Conservation (phyloP, 2,113 vertebrate species). For the Talpa occidentalis region DNA sequence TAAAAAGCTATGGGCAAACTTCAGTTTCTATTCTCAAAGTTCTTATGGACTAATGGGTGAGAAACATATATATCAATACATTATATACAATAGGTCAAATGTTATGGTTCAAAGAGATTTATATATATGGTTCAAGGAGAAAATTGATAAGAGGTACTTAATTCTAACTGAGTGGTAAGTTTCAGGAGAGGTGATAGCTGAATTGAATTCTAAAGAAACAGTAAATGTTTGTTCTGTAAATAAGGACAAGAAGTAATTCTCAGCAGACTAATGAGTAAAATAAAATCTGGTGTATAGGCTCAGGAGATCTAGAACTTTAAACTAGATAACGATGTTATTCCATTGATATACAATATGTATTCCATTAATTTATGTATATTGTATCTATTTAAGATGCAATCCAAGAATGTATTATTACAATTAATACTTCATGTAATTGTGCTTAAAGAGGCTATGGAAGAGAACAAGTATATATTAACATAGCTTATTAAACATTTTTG, state of each 20-base stretch:
- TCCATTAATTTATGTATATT: no score
- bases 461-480: no score
- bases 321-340: neutral
- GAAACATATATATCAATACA: neutral
- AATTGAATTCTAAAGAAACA: conserved; percentile 22
- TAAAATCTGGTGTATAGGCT: neutral
- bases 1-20: neutral
- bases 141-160: neutral
- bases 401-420: no score
- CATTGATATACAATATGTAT: no score
- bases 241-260: neutral
- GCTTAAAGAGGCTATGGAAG: no score
- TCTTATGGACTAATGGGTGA: neutral
- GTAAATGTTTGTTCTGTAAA: neutral
- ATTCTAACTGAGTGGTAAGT: neutral
- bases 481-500: no score
- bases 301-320: neutral
- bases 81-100: neutral
- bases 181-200: neutral
- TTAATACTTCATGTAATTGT: no score
- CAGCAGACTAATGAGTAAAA: neutral
- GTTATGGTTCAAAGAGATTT: neutral
- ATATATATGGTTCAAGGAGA: neutral
- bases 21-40: neutral
- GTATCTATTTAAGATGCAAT: no score